Conservation (phyloP, 37 sponge, comb jelly and placozoan species). For the Agelas oroides region DNA sequence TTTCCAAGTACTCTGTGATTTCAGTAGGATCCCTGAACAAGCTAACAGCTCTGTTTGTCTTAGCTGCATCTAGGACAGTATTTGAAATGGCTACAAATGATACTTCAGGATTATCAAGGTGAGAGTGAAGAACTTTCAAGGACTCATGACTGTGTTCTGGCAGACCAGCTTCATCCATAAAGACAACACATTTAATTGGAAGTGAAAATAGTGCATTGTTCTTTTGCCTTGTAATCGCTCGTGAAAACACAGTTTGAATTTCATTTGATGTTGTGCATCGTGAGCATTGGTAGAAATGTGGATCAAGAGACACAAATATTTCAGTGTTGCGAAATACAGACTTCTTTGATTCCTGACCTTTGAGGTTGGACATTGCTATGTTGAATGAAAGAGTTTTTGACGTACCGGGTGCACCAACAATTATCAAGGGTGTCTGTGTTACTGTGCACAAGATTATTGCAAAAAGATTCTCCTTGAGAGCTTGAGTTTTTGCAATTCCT, state of each 20-base stretch:
- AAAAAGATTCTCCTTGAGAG: constrained; percentile 91
- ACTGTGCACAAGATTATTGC: constrained; percentile 75
- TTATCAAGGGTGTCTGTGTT: constrained; percentile 83
- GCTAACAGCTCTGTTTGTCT: constrained; percentile 86
- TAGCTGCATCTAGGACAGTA: constrained; percentile 89
- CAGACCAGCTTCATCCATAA: constrained; percentile 94
- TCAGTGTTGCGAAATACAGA: constrained; percentile 41
- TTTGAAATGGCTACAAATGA: constrained; percentile 92
- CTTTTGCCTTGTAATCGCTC: constrained; percentile 75
- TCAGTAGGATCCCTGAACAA: constrained; percentile 73
- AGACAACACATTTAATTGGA: constrained; percentile 77
- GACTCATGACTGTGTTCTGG: constrained; percentile 93
- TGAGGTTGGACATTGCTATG: constrained; percentile 71
- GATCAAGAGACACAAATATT: constrained; percentile 68
- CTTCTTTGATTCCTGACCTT: constrained; percentile 72
- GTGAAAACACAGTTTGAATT: constrained; percentile 77
- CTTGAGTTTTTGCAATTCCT: constrained; percentile 86
- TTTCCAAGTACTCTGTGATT: constrained; percentile 40
- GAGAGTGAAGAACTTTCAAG: constrained; percentile 87
- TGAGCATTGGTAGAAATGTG: constrained; percentile 90
- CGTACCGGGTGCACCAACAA: constrained; percentile 88
- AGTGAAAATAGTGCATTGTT: constrained; percentile 30
- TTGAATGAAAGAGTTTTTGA: constrained; percentile 94
- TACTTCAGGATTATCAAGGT: constrained; percentile 80
- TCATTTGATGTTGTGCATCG: constrained; percentile 84